A percentile compares a stretch with the other conserved stretches of the same genome.
Conservation (phyloP, 2,888 invertebrate species). For the Pseudeuparius sepicola region DNA sequence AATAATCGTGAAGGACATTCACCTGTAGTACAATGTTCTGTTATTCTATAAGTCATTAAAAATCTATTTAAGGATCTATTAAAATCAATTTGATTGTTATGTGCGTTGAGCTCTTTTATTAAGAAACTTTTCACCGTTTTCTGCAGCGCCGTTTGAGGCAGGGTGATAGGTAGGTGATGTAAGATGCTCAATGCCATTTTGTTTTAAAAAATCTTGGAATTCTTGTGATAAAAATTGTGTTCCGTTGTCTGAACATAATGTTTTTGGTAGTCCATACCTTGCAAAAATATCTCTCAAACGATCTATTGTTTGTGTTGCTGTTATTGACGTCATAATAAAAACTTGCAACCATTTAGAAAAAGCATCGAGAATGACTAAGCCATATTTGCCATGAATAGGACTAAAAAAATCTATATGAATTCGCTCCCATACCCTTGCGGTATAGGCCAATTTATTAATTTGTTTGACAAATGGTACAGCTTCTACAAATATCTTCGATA, state of each 20-base stretch:
- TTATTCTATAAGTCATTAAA: neutral
- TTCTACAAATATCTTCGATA: too few relatives aligned
- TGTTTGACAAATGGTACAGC: too few relatives aligned
- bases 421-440: neutral
- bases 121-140: neutral
- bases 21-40: conserved; percentile 4
- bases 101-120: too few relatives aligned
- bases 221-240: neutral
- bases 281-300: neutral
- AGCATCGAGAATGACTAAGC: neutral
- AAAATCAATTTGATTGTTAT: neutral
- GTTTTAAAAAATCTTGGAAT: conserved; percentile 5
- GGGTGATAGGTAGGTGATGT: conserved; percentile 6
- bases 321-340: neutral
- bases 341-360: conserved; percentile 1
- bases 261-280: neutral
- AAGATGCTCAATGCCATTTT: conserved; percentile 1
- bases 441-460: too few relatives aligned
- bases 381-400: neutral
- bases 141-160: conserved; percentile 3
- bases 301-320: neutral
- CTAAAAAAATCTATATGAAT: conserved; percentile 3
- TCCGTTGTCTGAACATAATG: neutral
- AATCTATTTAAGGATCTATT: neutral
- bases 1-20: conserved; percentile 6